Evolutionary conservation across 2,888 invertebrate species (phyloP).

Genomic region (Sabellastarte sp.): DNA sequence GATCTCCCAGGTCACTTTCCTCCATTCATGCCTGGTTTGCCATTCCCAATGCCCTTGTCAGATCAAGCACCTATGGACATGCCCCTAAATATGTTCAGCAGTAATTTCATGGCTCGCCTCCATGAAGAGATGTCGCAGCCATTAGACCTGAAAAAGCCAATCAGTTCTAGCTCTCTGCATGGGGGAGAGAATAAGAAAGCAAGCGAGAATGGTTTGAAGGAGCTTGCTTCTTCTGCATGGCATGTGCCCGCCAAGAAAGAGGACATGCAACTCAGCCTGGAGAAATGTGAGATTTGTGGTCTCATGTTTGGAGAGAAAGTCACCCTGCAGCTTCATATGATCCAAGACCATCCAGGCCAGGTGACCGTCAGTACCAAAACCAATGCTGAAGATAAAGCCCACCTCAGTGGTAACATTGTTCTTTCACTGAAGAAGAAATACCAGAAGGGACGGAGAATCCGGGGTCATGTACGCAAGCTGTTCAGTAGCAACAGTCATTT

Average conservation of each 20-base stretch:
- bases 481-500: conserved; percentile 12
- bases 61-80: neutral
- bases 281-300: conserved; percentile 57
- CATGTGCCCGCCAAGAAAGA: conserved; percentile 3
- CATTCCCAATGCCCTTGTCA: neutral
- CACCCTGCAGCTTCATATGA: conserved; percentile 61
- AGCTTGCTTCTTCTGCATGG: neutral
- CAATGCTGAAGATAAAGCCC: conserved; percentile 3
- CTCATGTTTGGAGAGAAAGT: conserved; percentile 56
- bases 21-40: neutral
- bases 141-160: neutral
- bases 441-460: conserved; percentile 11
- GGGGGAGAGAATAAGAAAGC: neutral
- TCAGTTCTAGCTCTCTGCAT: too few species aligned
- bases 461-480: conserved; percentile 4
- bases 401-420: conserved; percentile 1
- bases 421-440: conserved; percentile 17
- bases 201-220: neutral
- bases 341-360: conserved; percentile 58
- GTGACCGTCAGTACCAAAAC: conserved; percentile 18
- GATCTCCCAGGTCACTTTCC: conserved; percentile 39
- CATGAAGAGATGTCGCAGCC: neutral
- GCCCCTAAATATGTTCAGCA: neutral
- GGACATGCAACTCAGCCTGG: conserved; percentile 12
- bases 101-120: neutral